Evolutionary conservation across 2,797 vertebrate genomes (phyloP).

Genomic region (Rhinogobio ventralis): DNA sequence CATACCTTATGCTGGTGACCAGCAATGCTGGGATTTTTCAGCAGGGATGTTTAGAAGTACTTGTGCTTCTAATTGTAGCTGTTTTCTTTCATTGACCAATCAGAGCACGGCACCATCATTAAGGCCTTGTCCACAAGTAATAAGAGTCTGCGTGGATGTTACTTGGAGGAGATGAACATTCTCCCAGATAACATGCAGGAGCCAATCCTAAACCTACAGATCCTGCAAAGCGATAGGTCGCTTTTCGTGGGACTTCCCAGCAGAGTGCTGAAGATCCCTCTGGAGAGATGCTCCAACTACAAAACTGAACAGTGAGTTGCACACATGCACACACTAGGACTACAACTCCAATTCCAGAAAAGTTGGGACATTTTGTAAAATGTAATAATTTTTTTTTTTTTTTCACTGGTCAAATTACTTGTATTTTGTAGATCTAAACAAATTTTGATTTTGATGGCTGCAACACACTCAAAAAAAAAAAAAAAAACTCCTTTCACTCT

Average conservation of each 20-base stretch:
- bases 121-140: slow-evolving; percentile 89
- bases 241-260: slow-evolving; percentile 89
- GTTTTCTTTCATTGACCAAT: slow-evolving; percentile 44
- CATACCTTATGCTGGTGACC: not conserved
- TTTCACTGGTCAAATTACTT: too few species aligned
- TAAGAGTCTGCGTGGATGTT: slow-evolving; percentile 84
- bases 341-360: too few species aligned
- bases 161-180: slow-evolving; percentile 92
- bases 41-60: not conserved
- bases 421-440: too few species aligned
- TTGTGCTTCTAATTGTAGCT: not conserved
- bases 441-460: too few species aligned
- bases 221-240: slow-evolving; percentile 89
- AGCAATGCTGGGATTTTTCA: not conserved
- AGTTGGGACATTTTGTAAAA: too few species aligned
- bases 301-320: slow-evolving; percentile 68
- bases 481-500: too few species aligned
- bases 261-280: slow-evolving; percentile 87
- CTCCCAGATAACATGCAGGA: slow-evolving; percentile 81
- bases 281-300: slow-evolving; percentile 82
- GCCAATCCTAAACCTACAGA: slow-evolving; percentile 86
- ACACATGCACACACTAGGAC: slow-evolving; percentile 23
- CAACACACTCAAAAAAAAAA: not conserved
- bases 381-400: too few species aligned
- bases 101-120: slow-evolving; percentile 93